A percentile compares a stretch with the other conserved stretches of the same genome.
phyloP scores from a whole-genome alignment of 2,113 vertebrate genomes.

The Anhinga rufa region DNA sequence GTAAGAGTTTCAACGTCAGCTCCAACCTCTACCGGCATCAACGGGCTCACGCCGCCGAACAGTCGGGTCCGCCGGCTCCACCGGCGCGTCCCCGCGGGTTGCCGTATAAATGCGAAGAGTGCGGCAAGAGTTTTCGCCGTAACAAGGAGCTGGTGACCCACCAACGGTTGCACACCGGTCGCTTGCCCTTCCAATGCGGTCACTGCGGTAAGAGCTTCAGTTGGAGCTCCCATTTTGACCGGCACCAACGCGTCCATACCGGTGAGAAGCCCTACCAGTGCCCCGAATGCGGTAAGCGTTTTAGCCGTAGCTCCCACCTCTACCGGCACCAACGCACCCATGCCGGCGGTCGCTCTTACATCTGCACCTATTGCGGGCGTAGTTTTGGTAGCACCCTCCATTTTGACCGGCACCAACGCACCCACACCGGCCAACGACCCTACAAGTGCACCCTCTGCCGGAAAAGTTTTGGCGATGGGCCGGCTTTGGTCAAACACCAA shows the following conservation, averaged over 20 bases:
- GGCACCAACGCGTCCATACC: conserved; percentile 21
- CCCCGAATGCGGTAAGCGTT: conserved; percentile 30
- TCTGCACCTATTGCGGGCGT: conserved; percentile 51
- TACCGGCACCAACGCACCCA: conserved; percentile 53
- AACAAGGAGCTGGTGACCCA: conserved; percentile 13
- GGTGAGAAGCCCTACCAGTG: conserved; percentile 42
- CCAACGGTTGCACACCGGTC: not conserved
- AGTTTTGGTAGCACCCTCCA: conserved; percentile 13
- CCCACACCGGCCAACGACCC: conserved; percentile 5
- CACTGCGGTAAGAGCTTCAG: conserved; percentile 33
- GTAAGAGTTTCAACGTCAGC: conserved; percentile 75
- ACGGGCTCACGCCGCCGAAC: conserved; percentile 65
- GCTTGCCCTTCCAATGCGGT: conserved; percentile 14
- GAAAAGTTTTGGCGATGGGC: not conserved
- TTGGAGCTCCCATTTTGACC: conserved; percentile 21
- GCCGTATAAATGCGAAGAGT: not conserved
- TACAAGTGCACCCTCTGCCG: conserved; percentile 27
- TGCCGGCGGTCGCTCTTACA: conserved; percentile 62
- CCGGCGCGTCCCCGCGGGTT: accelerated
- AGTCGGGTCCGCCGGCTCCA: accelerated
- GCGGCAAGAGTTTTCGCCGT: not conserved
- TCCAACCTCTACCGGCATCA: conserved; percentile 87
- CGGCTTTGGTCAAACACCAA: not conserved
- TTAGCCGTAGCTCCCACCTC: conserved; percentile 43
- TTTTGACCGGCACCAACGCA: conserved; percentile 58